phyloP scores from a whole-genome alignment of 2,888 invertebrate genomes.

The Campaea margaritaria region DNA sequence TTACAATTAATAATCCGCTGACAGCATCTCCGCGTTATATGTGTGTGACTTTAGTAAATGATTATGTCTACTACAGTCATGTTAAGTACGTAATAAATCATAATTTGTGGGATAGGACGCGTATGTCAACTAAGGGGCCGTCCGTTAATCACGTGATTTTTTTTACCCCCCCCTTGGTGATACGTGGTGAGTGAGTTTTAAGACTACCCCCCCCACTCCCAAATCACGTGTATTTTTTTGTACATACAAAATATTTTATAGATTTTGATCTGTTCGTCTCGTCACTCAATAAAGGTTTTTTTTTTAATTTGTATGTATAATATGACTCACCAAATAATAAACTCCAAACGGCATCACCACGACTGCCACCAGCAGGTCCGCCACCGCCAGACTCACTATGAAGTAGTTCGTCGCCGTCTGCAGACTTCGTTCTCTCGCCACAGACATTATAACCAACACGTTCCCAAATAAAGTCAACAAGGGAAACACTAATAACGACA shows the following conservation, averaged over 20 bases:
- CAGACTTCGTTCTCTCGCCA: slow-evolving; percentile 94
- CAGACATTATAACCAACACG: slow-evolving; percentile 97
- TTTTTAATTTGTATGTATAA: too few relatives aligned
- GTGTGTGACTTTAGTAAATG: not conserved
- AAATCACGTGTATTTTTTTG: too few relatives aligned
- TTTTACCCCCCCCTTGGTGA: too few relatives aligned
- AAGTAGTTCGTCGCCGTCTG: slow-evolving; percentile 99
- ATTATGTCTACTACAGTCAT: not conserved
- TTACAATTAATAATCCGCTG: slow-evolving; percentile 14
- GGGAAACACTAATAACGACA: slow-evolving; percentile 95
- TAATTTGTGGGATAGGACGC: too few relatives aligned
- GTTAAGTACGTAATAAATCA: too few relatives aligned
- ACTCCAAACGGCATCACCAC: slow-evolving; percentile 99
- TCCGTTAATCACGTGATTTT: too few relatives aligned
- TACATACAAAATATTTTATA: too few relatives aligned
- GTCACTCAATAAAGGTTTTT: too few relatives aligned
- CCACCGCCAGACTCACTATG: slow-evolving; percentile 98
- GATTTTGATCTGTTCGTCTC: too few relatives aligned
- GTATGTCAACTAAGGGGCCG: too few relatives aligned
- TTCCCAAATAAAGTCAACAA: slow-evolving; percentile 98
- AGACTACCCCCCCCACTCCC: too few relatives aligned
- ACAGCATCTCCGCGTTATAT: slow-evolving; percentile 15
- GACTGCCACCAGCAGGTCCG: slow-evolving; percentile 98
- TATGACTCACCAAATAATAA: slow-evolving; percentile 97
- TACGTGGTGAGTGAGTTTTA: too few relatives aligned